phyloP scores from a whole-genome alignment of 2,113 vertebrate genomes.

The Proteles cristata region DNA sequence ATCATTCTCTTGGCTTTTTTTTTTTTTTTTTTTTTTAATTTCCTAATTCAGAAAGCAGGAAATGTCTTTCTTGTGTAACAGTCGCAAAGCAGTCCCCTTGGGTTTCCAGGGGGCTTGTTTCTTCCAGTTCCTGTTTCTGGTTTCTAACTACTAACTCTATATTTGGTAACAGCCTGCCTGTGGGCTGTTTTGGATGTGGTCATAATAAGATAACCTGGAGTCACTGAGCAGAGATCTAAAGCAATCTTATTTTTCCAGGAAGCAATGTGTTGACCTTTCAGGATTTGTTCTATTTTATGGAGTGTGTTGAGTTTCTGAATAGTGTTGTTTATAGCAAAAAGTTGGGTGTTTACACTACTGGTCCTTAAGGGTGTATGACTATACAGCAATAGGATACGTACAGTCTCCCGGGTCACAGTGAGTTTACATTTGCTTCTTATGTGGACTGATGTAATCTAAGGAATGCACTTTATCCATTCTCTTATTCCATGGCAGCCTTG shows the following conservation, averaged over 20 bases:
- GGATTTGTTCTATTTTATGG: conserved; percentile 58
- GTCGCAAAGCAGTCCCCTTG: conserved; percentile 48
- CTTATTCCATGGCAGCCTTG: conserved; percentile 39
- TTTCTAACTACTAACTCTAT: conserved; percentile 66
- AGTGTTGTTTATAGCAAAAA: conserved; percentile 66
- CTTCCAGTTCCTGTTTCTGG: conserved; percentile 76
- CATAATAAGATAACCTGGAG: conserved; percentile 73
- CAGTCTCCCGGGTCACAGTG: conserved; percentile 6
- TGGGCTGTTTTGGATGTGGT: conserved; percentile 67
- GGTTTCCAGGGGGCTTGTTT: conserved; percentile 45
- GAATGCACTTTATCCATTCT: conserved; percentile 24
- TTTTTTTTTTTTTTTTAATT: too few species aligned
- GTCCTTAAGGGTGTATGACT: conserved; percentile 32
- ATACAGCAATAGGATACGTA: conserved; percentile 7
- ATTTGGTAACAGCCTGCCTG: conserved; percentile 68
- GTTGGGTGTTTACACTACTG: conserved; percentile 62
- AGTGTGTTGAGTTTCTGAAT: conserved; percentile 57
- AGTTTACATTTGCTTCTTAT: conserved; percentile 65
- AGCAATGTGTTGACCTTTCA: conserved; percentile 64
- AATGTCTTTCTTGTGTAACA: conserved; percentile 65
- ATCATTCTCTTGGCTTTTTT: neutral
- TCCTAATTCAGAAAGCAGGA: conserved; percentile 73
- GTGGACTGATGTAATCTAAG: conserved; percentile 36
- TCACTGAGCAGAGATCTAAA: conserved; percentile 63
- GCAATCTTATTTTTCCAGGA: conserved; percentile 78